Evolutionary conservation across 2,888 invertebrate genomes (phyloP).

Genomic region (Adelphocoris suturalis): DNA sequence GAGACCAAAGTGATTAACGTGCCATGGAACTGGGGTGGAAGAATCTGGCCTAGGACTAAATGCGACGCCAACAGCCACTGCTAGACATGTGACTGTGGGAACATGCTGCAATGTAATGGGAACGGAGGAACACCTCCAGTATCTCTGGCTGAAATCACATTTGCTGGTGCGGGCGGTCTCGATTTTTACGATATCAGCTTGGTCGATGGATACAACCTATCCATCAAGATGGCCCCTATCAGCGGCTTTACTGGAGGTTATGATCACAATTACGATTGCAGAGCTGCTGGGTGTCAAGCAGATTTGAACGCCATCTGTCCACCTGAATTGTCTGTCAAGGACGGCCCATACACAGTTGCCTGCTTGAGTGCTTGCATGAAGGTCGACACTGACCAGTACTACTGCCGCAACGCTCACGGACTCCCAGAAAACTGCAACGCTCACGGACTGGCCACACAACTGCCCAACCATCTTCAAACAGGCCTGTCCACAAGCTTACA

Average conservation of each 20-base stretch:
- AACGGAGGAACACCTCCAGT: constrained; percentile 79
- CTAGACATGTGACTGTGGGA: constrained; percentile 60
- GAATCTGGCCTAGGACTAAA: constrained; percentile 62
- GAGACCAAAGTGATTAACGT: constrained; percentile 15
- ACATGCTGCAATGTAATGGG: constrained; percentile 79
- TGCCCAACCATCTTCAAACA: constrained; percentile 79
- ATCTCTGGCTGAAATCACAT: constrained; percentile 79
- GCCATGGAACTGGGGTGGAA: constrained; percentile 54
- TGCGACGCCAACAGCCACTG: constrained; percentile 42
- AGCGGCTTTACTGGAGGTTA: constrained; percentile 75
- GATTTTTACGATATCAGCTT: constrained; percentile 80
- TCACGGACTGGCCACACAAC: constrained; percentile 78
- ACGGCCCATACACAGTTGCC: constrained; percentile 77
- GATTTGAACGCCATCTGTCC: constrained; percentile 78
- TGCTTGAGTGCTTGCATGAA: constrained; percentile 80
- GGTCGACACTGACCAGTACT: constrained; percentile 80
- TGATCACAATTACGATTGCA: constrained; percentile 78
- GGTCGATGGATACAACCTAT: constrained; percentile 80
- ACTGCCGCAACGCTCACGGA: constrained; percentile 79
- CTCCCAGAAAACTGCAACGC: constrained; percentile 79
- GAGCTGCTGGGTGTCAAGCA: constrained; percentile 69
- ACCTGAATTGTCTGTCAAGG: constrained; percentile 77
- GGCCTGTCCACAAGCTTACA: constrained; percentile 81
- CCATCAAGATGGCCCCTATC: constrained; percentile 74
- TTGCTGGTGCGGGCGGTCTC: constrained; percentile 78